Evolutionary conservation across 2,113 vertebrate genomes (phyloP).

Genomic region (Psettodes erumei): DNA sequence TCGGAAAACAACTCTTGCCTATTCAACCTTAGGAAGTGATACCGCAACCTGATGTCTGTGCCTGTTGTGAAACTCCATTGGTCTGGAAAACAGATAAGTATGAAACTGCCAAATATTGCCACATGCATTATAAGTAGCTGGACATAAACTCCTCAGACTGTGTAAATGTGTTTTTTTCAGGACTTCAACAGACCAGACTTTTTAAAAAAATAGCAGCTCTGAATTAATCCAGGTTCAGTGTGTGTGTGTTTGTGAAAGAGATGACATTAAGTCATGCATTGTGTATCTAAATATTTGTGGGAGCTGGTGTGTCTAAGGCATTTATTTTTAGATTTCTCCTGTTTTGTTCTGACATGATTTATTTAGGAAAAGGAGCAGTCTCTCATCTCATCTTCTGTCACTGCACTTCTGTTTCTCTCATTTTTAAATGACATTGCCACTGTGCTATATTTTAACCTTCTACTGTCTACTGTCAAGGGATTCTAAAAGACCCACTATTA

Average conservation of each 20-base stretch:
- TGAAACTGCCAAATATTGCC: neutral
- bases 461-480: neutral
- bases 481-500: neutral
- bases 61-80: neutral
- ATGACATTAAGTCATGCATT: no score
- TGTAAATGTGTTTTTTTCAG: neutral
- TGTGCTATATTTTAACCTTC: neutral
- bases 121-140: neutral
- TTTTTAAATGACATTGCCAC: neutral
- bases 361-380: conserved; percentile 23
- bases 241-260: no score
- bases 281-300: conserved; percentile 17
- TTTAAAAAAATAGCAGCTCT: conserved; percentile 27
- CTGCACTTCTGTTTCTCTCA: neutral
- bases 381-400: conserved; percentile 20
- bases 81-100: neutral
- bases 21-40: conserved; percentile 3
- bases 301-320: conserved; percentile 2
- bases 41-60: neutral
- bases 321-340: conserved; percentile 23
- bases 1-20: neutral
- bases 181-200: neutral
- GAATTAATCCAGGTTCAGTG: neutral
- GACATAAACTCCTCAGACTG: neutral
- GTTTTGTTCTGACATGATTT: conserved; percentile 37